Percentiles rank a stretch among this genome's conserved stretches.
Evolutionary conservation across 2,888 invertebrate species (phyloP).

Genomic region (Nasonovia ribisnigri): DNA sequence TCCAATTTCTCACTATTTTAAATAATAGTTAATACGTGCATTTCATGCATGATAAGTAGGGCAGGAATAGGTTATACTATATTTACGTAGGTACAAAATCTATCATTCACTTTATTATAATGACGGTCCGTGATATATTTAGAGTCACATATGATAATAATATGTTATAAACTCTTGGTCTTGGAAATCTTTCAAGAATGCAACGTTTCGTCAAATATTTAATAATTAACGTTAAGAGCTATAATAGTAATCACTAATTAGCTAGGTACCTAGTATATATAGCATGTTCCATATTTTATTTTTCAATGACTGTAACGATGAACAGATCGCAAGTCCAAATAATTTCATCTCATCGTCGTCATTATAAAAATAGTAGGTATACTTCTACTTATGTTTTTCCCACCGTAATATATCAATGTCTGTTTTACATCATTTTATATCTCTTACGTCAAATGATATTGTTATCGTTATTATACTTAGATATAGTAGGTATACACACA

Average conservation of each 20-base stretch:
- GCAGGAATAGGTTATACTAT: too few relatives aligned
- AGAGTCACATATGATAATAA: background rate
- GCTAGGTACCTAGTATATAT: background rate
- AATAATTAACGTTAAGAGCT: background rate
- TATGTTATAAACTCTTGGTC: background rate
- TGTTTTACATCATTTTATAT: constrained; percentile 1
- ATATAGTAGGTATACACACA: background rate
- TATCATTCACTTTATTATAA: background rate
- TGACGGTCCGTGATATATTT: background rate
- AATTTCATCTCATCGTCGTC: background rate
- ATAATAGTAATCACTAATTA: background rate
- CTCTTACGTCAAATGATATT: background rate
- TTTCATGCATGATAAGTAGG: background rate
- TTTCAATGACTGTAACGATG: background rate
- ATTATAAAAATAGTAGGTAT: background rate
- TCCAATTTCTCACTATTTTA: background rate
- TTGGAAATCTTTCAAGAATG: background rate
- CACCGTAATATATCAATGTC: constrained; percentile 5
- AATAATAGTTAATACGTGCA: background rate
- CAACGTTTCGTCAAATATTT: background rate
- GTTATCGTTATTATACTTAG: background rate
- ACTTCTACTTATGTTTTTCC: background rate
- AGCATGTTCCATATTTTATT: background rate
- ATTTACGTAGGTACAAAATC: background rate
- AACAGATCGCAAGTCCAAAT: background rate